A percentile compares a stretch with the other conserved stretches of the same genome.
Evolutionary conservation across 1,140 invertebrate genomes (phyloP).

Genomic region (Formica exsecta): DNA sequence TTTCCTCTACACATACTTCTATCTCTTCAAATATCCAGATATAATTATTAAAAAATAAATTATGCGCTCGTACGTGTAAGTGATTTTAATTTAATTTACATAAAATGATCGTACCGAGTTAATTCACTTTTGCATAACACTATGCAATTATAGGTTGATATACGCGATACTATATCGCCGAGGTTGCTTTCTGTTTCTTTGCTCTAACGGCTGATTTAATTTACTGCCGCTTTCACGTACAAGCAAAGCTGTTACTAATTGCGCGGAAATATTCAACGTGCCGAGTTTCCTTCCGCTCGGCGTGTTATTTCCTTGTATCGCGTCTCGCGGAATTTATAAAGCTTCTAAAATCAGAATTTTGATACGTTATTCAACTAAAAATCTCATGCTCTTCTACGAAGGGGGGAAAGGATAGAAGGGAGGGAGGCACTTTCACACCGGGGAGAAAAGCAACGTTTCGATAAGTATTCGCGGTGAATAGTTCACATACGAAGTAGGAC

Average conservation of each 20-base stretch:
- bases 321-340: slow-evolving; percentile 48
- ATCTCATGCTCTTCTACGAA: slow-evolving; percentile 59
- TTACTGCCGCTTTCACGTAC: slow-evolving; percentile 77
- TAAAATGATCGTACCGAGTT: slow-evolving; percentile 18
- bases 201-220: slow-evolving; percentile 75
- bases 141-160: slow-evolving; percentile 37
- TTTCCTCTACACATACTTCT: not conserved
- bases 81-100: not conserved
- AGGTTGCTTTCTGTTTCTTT: slow-evolving; percentile 69
- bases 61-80: not conserved
- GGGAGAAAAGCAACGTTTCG: slow-evolving; percentile 82
- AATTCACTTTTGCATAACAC: slow-evolving; percentile 59
- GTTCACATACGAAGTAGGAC: slow-evolving; percentile 80
- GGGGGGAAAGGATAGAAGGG: not conserved
- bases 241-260: slow-evolving; percentile 68
- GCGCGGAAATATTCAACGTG: slow-evolving; percentile 71
- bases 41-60: not conserved
- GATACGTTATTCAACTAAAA: slow-evolving; percentile 67
- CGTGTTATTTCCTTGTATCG: slow-evolving; percentile 69
- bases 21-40: not conserved
- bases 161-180: slow-evolving; percentile 23
- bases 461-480: slow-evolving; percentile 84
- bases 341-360: slow-evolving; percentile 37
- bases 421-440: slow-evolving; percentile 79
- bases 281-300: slow-evolving; percentile 67